These are phyloP conservation scores for Lumbricus terrestris DNA, from an alignment of 2,888 invertebrate genomes.

Conservation along the genomic window DNA sequence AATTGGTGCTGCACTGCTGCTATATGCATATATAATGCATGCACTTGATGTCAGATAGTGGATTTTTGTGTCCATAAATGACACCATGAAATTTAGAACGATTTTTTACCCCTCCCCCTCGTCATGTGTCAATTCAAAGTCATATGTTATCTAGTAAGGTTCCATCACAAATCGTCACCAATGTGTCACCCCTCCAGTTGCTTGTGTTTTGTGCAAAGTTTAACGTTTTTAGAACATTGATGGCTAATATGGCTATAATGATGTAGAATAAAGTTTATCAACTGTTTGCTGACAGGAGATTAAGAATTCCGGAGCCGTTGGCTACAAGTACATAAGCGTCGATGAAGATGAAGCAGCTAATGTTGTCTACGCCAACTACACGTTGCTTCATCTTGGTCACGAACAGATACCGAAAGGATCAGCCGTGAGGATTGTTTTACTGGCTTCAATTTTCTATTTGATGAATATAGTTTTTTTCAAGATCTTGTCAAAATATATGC, in stretches of 20 bases:
- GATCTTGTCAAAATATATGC: background rate
- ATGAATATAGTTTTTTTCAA: too few species aligned
- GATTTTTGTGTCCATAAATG: too few species aligned
- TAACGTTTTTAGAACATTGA: background rate
- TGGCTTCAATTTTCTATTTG: background rate
- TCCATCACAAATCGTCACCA: too few species aligned
- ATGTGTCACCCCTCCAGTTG: too few species aligned
- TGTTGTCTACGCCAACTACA: constrained; percentile 86
- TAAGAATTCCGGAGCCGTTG: constrained; percentile 83
- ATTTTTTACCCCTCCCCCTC: too few species aligned
- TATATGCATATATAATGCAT: too few species aligned
- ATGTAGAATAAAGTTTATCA: background rate
- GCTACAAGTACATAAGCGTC: constrained; percentile 85
- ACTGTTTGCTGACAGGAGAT: constrained; percentile 67
- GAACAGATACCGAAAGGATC: constrained; percentile 55
- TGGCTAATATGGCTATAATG: too few species aligned
- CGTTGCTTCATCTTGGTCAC: constrained; percentile 72
- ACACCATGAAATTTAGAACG: too few species aligned
- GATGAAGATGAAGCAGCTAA: constrained; percentile 87
- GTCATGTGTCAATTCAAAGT: too few species aligned
- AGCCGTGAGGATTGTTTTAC: constrained; percentile 46
- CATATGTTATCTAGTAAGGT: too few species aligned
- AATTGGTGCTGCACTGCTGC: background rate
- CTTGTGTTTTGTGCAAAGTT: background rate
- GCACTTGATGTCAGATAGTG: too few species aligned